A percentile compares a stretch with the other conserved stretches of the same genome.
phyloP scores from a whole-genome alignment of 2,888 invertebrate genomes.

The Cheiracanthium punctorium region DNA sequence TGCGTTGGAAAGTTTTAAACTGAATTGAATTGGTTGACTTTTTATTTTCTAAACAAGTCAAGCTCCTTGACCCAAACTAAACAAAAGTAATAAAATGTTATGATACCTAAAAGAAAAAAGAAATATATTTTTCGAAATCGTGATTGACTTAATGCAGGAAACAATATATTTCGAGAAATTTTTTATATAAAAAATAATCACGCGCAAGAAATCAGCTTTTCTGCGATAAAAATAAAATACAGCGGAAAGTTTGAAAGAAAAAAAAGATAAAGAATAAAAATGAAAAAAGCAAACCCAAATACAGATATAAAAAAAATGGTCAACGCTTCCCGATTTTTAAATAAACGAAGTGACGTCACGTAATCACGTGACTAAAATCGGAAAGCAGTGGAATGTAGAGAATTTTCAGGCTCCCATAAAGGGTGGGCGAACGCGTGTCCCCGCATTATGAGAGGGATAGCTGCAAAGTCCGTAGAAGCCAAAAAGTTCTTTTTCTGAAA shows the following conservation, averaged over 20 bases:
- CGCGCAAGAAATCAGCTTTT: too few species aligned
- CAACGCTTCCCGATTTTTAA: neutral
- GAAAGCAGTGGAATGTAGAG: slow-evolving; percentile 37
- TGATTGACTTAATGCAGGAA: too few species aligned
- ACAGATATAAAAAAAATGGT: neutral
- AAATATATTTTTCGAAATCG: too few species aligned
- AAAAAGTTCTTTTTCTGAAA: slow-evolving; percentile 45
- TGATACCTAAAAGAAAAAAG: too few species aligned
- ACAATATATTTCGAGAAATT: too few species aligned
- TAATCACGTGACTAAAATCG: slow-evolving; percentile 57
- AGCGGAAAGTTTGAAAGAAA: neutral
- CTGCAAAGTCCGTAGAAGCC: slow-evolving; percentile 41
- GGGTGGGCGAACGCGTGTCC: slow-evolving; percentile 43
- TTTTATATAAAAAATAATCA: too few species aligned
- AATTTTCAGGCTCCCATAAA: slow-evolving; percentile 37
- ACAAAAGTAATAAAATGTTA: too few species aligned
- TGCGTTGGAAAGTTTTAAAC: too few species aligned
- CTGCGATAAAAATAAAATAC: too few species aligned
- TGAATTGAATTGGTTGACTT: too few species aligned
- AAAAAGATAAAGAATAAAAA: neutral
- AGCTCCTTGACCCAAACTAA: too few species aligned
- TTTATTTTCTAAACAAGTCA: too few species aligned
- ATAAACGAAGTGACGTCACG: slow-evolving; percentile 29
- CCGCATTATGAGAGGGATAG: slow-evolving; percentile 43
- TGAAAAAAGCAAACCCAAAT: neutral